Percentiles rank a stretch among this genome's conserved stretches.
Conservation (phyloP, 2,113 vertebrate species). For the Polypterus bichir region DNA sequence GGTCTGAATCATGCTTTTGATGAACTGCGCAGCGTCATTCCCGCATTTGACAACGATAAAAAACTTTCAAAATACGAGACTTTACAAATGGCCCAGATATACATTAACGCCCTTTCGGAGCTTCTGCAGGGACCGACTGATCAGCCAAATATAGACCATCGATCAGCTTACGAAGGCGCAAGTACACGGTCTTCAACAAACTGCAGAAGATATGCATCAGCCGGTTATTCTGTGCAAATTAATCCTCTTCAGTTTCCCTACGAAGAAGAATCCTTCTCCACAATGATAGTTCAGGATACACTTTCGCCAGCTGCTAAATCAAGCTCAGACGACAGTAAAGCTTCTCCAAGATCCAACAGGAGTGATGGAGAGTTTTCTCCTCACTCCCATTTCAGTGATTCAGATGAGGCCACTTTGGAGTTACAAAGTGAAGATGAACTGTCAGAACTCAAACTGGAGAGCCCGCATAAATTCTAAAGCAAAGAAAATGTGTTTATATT, state of each 20-base stretch:
- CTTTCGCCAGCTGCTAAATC: conserved; percentile 39
- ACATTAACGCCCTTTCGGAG: conserved; percentile 87
- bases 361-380: conserved; percentile 95
- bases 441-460: conserved; percentile 42
- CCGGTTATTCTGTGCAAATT: conserved; percentile 53
- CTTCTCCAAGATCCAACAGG: conserved; percentile 72
- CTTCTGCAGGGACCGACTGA: conserved; percentile 55
- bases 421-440: conserved; percentile 59
- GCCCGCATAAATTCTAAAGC: conserved; percentile 38
- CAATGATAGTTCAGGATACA: conserved; percentile 53
- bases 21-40: conserved; percentile 89
- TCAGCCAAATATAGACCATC: conserved; percentile 37
- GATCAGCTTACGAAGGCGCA: conserved; percentile 35
- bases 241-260: conserved; percentile 61
- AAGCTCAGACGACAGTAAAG: conserved; percentile 53
- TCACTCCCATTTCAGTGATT: conserved; percentile 91
- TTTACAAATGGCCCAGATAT: conserved; percentile 96
- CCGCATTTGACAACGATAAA: conserved; percentile 90
- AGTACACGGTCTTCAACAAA: conserved; percentile 28
- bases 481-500: conserved; percentile 6
- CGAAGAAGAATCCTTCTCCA: conserved; percentile 51
- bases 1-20: conserved; percentile 92
- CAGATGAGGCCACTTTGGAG: conserved; percentile 70
- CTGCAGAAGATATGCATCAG: conserved; percentile 28
- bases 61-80: conserved; percentile 95